Evolutionary conservation across 2,797 vertebrate genomes (phyloP).

Genomic region (Urophycis tenuis): DNA sequence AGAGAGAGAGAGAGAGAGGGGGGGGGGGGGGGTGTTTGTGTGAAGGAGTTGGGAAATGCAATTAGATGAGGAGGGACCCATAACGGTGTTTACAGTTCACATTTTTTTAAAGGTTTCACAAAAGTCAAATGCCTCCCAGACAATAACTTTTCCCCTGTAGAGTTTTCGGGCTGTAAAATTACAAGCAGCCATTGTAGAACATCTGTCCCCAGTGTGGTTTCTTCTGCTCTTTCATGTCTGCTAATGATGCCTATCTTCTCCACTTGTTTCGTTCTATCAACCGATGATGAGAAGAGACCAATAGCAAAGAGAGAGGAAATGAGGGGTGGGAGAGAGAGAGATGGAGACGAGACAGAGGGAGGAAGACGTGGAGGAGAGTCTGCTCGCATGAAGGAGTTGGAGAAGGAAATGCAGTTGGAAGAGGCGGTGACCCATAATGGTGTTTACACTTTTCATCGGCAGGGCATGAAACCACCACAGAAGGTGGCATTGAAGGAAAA

Average conservation of each 20-base stretch:
- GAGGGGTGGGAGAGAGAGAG: slow-evolving; percentile 1
- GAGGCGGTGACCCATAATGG: slow-evolving; percentile 56
- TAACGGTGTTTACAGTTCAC: slow-evolving; percentile 58
- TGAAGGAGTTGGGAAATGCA: slow-evolving; percentile 40
- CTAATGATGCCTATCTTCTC: slow-evolving; percentile 56
- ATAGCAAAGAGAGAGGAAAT: slow-evolving; percentile 5
- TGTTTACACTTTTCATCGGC: slow-evolving; percentile 57
- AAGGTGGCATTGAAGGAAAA: slow-evolving; percentile 36
- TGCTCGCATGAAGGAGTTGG: slow-evolving; percentile 32
- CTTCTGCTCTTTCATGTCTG: slow-evolving; percentile 48
- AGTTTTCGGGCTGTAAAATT: slow-evolving; percentile 27
- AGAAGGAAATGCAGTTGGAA: slow-evolving; percentile 55
- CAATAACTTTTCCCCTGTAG: slow-evolving; percentile 21
- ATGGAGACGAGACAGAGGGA: not conserved
- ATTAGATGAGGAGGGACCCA: slow-evolving; percentile 60
- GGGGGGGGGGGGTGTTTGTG: slow-evolving; percentile 19
- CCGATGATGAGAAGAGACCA: not conserved
- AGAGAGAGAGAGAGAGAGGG: too few species aligned
- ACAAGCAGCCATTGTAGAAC: slow-evolving; percentile 40
- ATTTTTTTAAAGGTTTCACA: slow-evolving; percentile 7
- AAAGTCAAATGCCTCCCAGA: not conserved
- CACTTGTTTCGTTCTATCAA: slow-evolving; percentile 51
- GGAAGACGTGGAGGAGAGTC: not conserved
- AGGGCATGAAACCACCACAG: slow-evolving; percentile 42
- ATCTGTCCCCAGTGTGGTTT: slow-evolving; percentile 46